Base-by-base conservation (phyloP, 2,797 vertebrate species). In the Zenarchopterus dispar region DNA sequence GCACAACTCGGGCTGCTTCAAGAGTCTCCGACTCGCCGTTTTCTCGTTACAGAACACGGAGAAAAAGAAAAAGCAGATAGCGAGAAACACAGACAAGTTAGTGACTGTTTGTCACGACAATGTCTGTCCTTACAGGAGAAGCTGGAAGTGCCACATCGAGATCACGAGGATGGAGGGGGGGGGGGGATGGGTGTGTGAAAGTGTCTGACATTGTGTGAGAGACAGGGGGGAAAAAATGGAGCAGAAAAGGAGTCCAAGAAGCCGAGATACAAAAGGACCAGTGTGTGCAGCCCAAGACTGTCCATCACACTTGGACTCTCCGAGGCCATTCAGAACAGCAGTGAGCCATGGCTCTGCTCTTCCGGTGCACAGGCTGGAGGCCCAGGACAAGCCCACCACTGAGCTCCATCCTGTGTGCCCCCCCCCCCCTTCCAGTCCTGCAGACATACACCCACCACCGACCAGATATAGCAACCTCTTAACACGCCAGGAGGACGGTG, bases 251-350 rank as follows among this genome's bases (percentile, higher is more conserved):
- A 75, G 84, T 82, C 82, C 81, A 84, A 88, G 69, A 88, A 75
- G 44, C 23, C 47, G 43, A 6, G 41, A 82, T 62, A 93, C 91
- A 94, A 92, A 39, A 93, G 89, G 72, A 68, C 74, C 81, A 92
- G 84, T 93, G 91, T 93, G 80, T 86, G 57, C 59, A 69, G 73
- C 56, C 59, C 63, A n/a, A 52, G 78, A 79, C 76, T 88, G 84
- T 86, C 88, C 84, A 86, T 90, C 88, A 87, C 85, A 60, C 71
- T n/a, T 74, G 76, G 84, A 81, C 86, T 88, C 86, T 89, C 84
- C 64, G 84, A 80, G 76, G 64, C 85, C 83, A 85, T 87, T 90
- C 84, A 91, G 74, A 87, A 58, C 52, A 56, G 75, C 79, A 75
- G 76, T 82, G 78, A 82, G 81, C 80, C 84, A 70, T 70, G 28